A percentile compares a stretch with the other conserved stretches of the same genome.
Conservation (phyloP, 2,113 vertebrate genomes). For the Perccottus glenii region DNA sequence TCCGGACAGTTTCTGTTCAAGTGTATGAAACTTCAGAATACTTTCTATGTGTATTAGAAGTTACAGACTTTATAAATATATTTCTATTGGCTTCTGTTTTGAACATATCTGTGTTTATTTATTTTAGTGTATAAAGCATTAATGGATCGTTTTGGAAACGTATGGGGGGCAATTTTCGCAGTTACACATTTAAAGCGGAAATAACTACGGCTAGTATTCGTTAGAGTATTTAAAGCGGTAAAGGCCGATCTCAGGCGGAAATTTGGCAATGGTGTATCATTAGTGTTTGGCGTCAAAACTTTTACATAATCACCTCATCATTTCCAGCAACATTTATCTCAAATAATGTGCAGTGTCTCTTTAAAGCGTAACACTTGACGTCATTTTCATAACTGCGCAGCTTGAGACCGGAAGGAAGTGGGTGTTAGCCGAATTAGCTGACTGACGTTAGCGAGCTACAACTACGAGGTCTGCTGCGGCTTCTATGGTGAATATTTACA, state of each 20-base stretch:
- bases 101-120: not conserved
- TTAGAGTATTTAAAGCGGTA: not conserved
- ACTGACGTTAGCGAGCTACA: constrained; percentile 69
- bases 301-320: not conserved
- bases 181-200: constrained; percentile 57
- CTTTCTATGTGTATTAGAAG: not conserved
- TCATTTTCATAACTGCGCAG: constrained; percentile 60
- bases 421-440: constrained; percentile 65
- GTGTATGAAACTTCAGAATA: not conserved
- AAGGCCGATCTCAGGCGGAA: not conserved
- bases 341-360: constrained; percentile 29
- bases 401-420: constrained; percentile 68
- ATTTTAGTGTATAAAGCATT: not conserved
- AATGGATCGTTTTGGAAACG: constrained; percentile 2
- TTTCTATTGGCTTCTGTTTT: not conserved
- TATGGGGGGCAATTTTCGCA: constrained; percentile 47
- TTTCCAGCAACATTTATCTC: not conserved
- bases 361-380: constrained; percentile 56
- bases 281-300: not conserved
- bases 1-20: constrained; percentile 61
- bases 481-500: constrained; percentile 80
- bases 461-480: constrained; percentile 66
- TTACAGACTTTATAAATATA: too few species aligned
- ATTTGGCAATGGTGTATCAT: not conserved
- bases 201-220: not conserved